Base-by-base conservation (phyloP, 2,888 invertebrate species). In the Muschampia plurimacula region DNA sequence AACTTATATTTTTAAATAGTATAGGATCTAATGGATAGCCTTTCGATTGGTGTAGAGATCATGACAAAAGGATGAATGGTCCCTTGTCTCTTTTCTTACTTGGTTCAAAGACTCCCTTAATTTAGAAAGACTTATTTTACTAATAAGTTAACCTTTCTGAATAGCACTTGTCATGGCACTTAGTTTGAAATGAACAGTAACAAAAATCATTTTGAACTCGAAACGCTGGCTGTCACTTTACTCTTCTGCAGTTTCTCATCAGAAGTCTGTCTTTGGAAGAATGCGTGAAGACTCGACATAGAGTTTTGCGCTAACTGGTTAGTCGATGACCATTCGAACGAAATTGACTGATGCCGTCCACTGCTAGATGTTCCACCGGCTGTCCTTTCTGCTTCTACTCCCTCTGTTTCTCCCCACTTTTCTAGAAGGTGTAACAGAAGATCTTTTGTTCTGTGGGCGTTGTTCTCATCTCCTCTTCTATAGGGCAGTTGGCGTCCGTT, bases 201-300 rank as follows among this genome's bases (percentile, higher is more conserved):
- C 79, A 65, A 75, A 74, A 81, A 82, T 89, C 85, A 89, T 84
- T 89, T 87, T 10, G 83, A 77, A 77, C 77, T 83, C 67, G 84
- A 80, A 46, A 85, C 79, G 72, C 83, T 85, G 71, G 82, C 87
- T 59, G 87, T 85, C 75, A 84, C 77, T 86, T 90, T 92, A 81
- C 92, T 93, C 77, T 90, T 87, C 77, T 91, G 90, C 57, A 86
- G 82, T 76, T 94, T 93, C 75, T 93, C 94, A 62, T 93, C 92
- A 28, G 95, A 92, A 49, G 95, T 95, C 85, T 96, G 95, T 76
- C 95, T 90, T 89, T 97, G 96, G 87, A 97, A 97, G 91, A 97
- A 97, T 72, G 96, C 96, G 79, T 97, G 97, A 62, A 97, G 94
- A 72, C 97, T 97, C 79, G 96, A 97, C 94, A 97, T 97, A 9